These are phyloP conservation scores for Choloepus hoffmanni DNA, from an alignment of 2,113 vertebrate genomes.

Conservation along the genomic window DNA sequence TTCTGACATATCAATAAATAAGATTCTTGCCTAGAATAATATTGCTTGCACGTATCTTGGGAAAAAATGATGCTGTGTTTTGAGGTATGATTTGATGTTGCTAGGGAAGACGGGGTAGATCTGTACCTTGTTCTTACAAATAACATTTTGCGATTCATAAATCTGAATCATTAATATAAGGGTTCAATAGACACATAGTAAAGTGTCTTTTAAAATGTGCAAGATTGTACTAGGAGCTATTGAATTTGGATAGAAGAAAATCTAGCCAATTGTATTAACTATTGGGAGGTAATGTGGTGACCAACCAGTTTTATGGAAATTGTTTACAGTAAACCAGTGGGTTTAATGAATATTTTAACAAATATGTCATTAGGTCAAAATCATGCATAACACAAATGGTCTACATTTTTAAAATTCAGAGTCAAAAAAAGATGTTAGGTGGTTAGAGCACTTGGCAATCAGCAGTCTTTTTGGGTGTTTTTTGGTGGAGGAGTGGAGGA, in stretches of 20 bases:
- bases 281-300: neutral
- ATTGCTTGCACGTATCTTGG: neutral
- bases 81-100: neutral
- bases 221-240: neutral
- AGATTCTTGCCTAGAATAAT: neutral
- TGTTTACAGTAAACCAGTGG: neutral
- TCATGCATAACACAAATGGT: neutral
- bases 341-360: neutral
- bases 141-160: neutral
- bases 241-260: neutral
- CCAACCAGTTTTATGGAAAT: neutral
- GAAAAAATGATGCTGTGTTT: neutral
- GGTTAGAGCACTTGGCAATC: neutral
- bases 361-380: conserved; percentile 2
- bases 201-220: neutral
- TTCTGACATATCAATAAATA: neutral
- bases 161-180: neutral
- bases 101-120: neutral
- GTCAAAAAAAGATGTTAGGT: neutral
- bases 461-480: neutral
- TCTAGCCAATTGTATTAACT: neutral
- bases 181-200: neutral
- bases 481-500: neutral
- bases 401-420: conserved; percentile 19
- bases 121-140: neutral